These are phyloP conservation scores for Sylvilagus floridanus DNA, from an alignment of 2,797 vertebrate species.

Conservation along the genomic window DNA sequence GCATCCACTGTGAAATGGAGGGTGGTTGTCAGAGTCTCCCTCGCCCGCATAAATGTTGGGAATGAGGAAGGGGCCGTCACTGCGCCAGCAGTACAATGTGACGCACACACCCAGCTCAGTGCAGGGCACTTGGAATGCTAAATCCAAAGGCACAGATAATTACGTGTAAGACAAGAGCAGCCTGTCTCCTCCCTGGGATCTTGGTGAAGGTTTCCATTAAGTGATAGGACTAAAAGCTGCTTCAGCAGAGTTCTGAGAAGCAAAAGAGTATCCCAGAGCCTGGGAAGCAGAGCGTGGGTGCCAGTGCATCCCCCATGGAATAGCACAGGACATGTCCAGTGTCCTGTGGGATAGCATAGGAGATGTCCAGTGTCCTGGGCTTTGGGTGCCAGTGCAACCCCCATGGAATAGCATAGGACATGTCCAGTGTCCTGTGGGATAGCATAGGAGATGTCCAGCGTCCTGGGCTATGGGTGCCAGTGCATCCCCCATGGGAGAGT, in stretches of 20 bases:
- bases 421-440: too few species aligned
- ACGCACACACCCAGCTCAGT: rapidly evolving
- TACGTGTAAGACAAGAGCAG: neutral
- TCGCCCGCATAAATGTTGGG: neutral
- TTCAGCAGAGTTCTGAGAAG: neutral
- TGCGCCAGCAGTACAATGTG: neutral
- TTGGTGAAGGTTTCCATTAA: neutral
- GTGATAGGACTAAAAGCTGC: neutral
- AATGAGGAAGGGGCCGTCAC: neutral
- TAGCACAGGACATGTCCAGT: too few species aligned
- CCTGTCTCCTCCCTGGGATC: neutral
- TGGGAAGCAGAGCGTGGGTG: neutral
- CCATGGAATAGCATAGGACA: too few species aligned
- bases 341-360: too few species aligned
- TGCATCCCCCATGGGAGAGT: too few species aligned
- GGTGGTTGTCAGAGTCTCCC: neutral
- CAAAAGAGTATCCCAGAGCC: neutral
- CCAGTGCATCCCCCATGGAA: too few species aligned
- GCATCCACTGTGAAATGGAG: rapidly evolving
- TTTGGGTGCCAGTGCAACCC: too few species aligned
- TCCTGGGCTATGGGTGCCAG: too few species aligned
- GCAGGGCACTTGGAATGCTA: neutral
- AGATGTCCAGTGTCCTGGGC: too few species aligned
- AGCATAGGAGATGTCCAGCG: too few species aligned
- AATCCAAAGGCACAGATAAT: neutral